Percentiles rank a stretch among this genome's conserved stretches.
phyloP scores from a whole-genome alignment of 2,888 invertebrate species.

The Noctuana brunneofusca region DNA sequence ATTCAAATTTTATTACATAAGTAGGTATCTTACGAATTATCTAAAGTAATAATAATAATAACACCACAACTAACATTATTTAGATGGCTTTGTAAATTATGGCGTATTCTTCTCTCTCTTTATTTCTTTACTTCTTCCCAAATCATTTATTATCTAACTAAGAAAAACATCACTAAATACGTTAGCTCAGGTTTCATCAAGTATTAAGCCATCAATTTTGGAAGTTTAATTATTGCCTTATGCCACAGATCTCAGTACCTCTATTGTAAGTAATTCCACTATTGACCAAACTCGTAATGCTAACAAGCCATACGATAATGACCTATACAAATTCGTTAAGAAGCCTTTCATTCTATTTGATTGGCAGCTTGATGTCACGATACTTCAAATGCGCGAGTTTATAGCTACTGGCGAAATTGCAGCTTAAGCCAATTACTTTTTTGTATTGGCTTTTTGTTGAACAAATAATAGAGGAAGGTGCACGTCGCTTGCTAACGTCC shows the following conservation, averaged over 20 bases:
- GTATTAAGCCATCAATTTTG: neutral
- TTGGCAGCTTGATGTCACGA: constrained; percentile 56
- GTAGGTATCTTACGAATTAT: no score
- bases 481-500: constrained; percentile 34
- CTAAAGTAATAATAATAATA: no score
- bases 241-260: constrained; percentile 46
- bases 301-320: constrained; percentile 64
- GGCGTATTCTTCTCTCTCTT: no score
- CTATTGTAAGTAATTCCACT: constrained; percentile 35
- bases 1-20: no score
- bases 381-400: constrained; percentile 40
- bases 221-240: neutral
- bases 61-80: no score
- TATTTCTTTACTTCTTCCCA: no score
- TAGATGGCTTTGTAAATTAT: no score
- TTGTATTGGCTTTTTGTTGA: constrained; percentile 49
- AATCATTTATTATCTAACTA: no score
- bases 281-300: constrained; percentile 34
- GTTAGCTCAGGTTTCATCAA: no score
- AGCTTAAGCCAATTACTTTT: constrained; percentile 60
- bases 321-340: constrained; percentile 72
- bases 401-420: constrained; percentile 68
- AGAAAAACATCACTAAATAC: no score
- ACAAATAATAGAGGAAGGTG: constrained; percentile 9
- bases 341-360: constrained; percentile 66